Evolutionary conservation across 2,888 invertebrate species (phyloP).

Genomic region (Tipula vernalis): DNA sequence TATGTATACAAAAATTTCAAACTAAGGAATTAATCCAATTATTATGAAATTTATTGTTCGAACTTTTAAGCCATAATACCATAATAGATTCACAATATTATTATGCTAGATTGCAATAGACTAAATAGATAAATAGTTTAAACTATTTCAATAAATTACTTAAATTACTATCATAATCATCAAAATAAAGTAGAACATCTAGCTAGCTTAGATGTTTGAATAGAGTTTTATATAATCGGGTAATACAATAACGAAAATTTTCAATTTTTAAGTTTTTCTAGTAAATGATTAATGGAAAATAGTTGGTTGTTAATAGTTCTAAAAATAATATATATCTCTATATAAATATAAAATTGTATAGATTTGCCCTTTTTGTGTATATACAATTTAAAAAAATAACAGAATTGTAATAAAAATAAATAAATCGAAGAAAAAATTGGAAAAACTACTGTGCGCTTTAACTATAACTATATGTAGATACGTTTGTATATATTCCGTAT

Average conservation of each 20-base stretch:
- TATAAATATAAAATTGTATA: not conserved
- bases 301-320: not conserved
- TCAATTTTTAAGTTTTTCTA: not conserved
- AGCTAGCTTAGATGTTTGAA: not conserved
- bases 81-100: not conserved
- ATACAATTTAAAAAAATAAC: not conserved
- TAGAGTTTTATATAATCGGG: not conserved
- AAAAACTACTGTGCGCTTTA: not conserved
- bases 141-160: not conserved
- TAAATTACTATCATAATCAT: not conserved
- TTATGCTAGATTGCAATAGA: not conserved
- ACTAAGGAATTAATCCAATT: not conserved
- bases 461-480: not conserved
- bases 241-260: not conserved
- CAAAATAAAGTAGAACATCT: not conserved
- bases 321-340: not conserved
- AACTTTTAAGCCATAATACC: not conserved
- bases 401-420: not conserved
- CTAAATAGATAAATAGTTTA: not conserved
- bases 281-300: not conserved
- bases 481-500: not conserved
- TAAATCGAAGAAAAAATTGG: not conserved
- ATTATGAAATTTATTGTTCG: not conserved
- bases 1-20: not conserved
- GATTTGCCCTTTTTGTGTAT: not conserved